These are phyloP conservation scores for Cephalopachus bancanus DNA, from an alignment of 2,797 vertebrate species.

Conservation along the genomic window DNA sequence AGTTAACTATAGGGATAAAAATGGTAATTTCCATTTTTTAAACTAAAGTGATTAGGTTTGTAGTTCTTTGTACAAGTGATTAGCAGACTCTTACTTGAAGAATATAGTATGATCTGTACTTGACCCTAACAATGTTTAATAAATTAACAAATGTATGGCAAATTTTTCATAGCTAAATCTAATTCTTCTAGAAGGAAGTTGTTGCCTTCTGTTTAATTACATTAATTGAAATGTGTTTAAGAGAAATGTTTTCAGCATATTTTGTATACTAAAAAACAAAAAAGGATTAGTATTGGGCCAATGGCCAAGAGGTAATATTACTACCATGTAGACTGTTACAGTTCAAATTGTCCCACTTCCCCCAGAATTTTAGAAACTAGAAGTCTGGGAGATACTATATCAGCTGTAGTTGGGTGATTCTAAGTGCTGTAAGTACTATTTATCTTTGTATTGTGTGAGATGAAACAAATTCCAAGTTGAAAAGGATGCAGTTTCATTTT, in stretches of 20 bases:
- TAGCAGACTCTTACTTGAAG: constrained; percentile 59
- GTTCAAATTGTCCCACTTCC: constrained; percentile 61
- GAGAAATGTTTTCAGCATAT: constrained; percentile 80
- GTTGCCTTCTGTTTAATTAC: constrained; percentile 79
- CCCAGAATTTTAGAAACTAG: constrained; percentile 80
- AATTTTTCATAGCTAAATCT: constrained; percentile 73
- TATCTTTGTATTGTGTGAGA: constrained; percentile 24
- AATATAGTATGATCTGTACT: constrained; percentile 33
- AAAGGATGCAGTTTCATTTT: constrained; percentile 40
- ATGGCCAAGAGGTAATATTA: constrained; percentile 78
- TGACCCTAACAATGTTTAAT: constrained; percentile 52
- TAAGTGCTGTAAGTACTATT: constrained; percentile 3
- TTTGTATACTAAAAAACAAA: constrained; percentile 80
- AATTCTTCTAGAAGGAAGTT: constrained; percentile 76
- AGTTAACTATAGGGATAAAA: constrained; percentile 39
- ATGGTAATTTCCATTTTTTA: constrained; percentile 60
- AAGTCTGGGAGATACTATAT: constrained; percentile 75
- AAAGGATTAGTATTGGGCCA: constrained; percentile 80
- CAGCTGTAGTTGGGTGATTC: constrained; percentile 53
- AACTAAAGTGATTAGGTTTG: constrained; percentile 24
- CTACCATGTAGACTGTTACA: constrained; percentile 82
- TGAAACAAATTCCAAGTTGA: constrained; percentile 21
- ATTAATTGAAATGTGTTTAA: constrained; percentile 84
- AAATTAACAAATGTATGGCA: constrained; percentile 55
- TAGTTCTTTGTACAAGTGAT: constrained; percentile 39